phyloP scores from a whole-genome alignment of 92 coral and sea anemone species.

The Muricea muricata region DNA sequence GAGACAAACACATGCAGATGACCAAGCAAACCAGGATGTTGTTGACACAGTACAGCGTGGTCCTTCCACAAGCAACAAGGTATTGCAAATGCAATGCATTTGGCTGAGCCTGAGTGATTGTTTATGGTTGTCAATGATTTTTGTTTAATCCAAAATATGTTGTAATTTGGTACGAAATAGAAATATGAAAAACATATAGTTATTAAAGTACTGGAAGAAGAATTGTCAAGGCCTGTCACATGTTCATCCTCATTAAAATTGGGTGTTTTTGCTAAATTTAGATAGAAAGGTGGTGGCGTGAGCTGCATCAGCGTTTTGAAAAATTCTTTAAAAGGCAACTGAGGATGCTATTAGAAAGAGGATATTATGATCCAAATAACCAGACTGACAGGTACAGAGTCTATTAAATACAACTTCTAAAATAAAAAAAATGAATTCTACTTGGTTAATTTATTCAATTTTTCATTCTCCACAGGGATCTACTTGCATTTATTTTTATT shows the following conservation, averaged over 20 bases:
- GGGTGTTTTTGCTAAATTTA: not conserved
- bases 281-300: slow-evolving; percentile 43
- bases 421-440: not conserved
- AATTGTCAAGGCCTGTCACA: not conserved
- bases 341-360: slow-evolving; percentile 22
- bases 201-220: not conserved
- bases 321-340: slow-evolving; percentile 20
- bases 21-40: not conserved
- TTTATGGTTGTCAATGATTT: no score
- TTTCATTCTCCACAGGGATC: not conserved
- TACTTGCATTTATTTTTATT: not conserved
- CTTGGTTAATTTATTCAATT: not conserved
- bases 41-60: not conserved
- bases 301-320: slow-evolving; percentile 30
- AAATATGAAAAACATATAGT: not conserved
- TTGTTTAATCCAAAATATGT: not conserved
- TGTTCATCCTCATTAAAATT: not conserved
- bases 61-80: not conserved
- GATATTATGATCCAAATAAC: slow-evolving; percentile 34
- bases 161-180: not conserved
- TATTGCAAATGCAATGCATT: not conserved
- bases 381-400: slow-evolving; percentile 13
- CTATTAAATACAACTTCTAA: not conserved
- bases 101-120: no score
- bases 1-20: not conserved